A percentile compares a stretch with the other conserved stretches of the same genome.
phyloP scores from a whole-genome alignment of 2,797 vertebrate species.

The Cuculus canorus region DNA sequence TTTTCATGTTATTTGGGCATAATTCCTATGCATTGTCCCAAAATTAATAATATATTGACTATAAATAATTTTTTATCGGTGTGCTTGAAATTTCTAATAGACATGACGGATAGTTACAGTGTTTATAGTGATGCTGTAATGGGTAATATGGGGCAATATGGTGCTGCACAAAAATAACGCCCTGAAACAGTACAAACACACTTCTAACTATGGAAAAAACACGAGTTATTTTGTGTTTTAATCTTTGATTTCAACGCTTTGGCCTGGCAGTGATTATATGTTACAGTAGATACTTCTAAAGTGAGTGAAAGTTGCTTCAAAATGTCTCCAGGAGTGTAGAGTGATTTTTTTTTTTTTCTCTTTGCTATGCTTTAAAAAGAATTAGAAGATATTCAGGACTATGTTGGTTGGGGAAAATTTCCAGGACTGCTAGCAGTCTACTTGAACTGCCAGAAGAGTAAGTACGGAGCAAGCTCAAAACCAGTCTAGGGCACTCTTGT shows the following conservation, averaged over 20 bases:
- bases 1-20: background rate
- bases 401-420: background rate
- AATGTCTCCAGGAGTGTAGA: background rate
- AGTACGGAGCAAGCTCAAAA: background rate
- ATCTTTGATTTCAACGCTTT: background rate
- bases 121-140: background rate
- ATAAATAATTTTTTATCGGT: background rate
- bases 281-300: background rate
- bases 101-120: background rate
- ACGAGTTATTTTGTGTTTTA: background rate
- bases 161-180: background rate
- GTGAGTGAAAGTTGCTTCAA: background rate
- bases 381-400: background rate
- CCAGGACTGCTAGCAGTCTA: background rate
- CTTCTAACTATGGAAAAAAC: background rate
- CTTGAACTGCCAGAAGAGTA: background rate
- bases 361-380: background rate
- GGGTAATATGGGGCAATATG: background rate
- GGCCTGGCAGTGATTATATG: background rate
- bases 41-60: background rate
- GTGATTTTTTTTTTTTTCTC: background rate
- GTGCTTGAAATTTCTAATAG: background rate
- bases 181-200: background rate
- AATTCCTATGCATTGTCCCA: background rate
- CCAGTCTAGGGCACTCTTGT: fast-evolving